These are phyloP conservation scores for Xiphophorus couchianus DNA, from an alignment of 2,113 vertebrate species.

Conservation along the genomic window DNA sequence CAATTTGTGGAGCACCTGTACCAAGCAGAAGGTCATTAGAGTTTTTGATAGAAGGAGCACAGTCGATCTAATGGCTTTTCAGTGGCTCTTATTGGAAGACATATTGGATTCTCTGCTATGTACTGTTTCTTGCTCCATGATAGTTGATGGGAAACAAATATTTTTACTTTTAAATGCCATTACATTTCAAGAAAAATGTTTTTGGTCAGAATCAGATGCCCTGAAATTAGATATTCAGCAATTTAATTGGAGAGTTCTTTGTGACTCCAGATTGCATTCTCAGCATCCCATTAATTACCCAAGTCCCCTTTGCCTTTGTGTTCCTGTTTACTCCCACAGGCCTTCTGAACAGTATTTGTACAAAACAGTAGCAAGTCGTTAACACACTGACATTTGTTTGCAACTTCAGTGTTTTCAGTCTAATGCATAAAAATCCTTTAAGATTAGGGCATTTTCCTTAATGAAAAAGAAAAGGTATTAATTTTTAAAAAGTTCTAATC, in stretches of 20 bases:
- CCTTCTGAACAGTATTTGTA: neutral
- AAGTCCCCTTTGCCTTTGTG: neutral
- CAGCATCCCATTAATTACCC: slow-evolving; percentile 1
- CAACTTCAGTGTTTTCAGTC: neutral
- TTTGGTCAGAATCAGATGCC: slow-evolving; percentile 16
- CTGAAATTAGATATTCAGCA: slow-evolving; percentile 9
- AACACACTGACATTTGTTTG: slow-evolving; percentile 1
- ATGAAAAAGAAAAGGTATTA: neutral
- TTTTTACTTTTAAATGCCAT: slow-evolving; percentile 8
- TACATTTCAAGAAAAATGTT: neutral
- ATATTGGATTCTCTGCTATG: slow-evolving; percentile 71
- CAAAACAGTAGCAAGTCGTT: neutral
- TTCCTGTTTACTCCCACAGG: neutral
- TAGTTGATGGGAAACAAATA: slow-evolving; percentile 29
- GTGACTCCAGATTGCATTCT: slow-evolving; percentile 10
- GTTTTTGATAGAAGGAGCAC: slow-evolving; percentile 63
- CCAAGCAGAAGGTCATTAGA: slow-evolving; percentile 76
- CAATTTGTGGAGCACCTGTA: slow-evolving; percentile 81
- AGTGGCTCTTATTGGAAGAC: slow-evolving; percentile 73
- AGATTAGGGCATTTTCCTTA: neutral
- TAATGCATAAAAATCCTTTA: neutral
- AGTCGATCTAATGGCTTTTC: slow-evolving; percentile 73
- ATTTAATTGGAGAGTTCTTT: slow-evolving; percentile 1
- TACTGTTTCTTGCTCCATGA: slow-evolving; percentile 45
- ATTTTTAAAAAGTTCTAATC: slow-evolving; percentile 4